phyloP scores from a whole-genome alignment of 2,797 vertebrate genomes.

The Apogon talboti region DNA sequence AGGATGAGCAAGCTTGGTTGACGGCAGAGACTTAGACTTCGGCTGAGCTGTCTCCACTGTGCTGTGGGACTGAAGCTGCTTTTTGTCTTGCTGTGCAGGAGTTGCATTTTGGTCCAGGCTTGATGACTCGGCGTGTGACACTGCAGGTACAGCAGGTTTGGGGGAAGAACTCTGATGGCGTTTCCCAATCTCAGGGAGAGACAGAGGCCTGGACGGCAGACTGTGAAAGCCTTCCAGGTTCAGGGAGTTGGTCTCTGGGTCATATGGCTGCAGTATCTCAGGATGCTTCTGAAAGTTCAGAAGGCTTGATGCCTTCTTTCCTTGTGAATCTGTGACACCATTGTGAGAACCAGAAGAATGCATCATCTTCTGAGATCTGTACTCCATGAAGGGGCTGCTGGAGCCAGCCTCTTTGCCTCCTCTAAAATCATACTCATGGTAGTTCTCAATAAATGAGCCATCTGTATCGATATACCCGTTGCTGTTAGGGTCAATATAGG shows the following conservation, averaged over 20 bases:
- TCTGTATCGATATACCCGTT: slow-evolving; percentile 77
- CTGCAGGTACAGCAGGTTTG: slow-evolving; percentile 58
- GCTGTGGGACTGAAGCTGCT: slow-evolving; percentile 46
- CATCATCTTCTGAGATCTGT: slow-evolving; percentile 80
- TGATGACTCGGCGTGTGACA: slow-evolving; percentile 49
- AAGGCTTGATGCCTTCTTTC: slow-evolving; percentile 77
- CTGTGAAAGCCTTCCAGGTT: slow-evolving; percentile 74
- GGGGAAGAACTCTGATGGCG: slow-evolving; percentile 71
- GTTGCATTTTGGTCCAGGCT: slow-evolving; percentile 67
- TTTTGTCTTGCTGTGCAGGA: slow-evolving; percentile 63
- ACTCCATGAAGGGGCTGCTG: slow-evolving; percentile 83
- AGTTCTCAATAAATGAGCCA: slow-evolving; percentile 80
- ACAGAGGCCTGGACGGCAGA: slow-evolving; percentile 66
- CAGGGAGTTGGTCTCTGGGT: slow-evolving; percentile 87
- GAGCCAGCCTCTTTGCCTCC: slow-evolving; percentile 70
- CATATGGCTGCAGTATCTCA: slow-evolving; percentile 92
- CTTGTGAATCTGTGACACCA: slow-evolving; percentile 68
- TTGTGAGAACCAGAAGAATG: slow-evolving; percentile 77
- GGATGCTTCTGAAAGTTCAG: slow-evolving; percentile 95
- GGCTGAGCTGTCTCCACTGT: slow-evolving; percentile 44
- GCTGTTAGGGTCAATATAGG: slow-evolving; percentile 68
- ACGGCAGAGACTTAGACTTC: slow-evolving; percentile 53
- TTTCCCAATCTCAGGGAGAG: slow-evolving; percentile 66
- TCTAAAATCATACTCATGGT: slow-evolving; percentile 78
- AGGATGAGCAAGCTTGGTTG: slow-evolving; percentile 34